Conservation (phyloP, 2,113 vertebrate genomes). For the Siphamia tubifer region DNA sequence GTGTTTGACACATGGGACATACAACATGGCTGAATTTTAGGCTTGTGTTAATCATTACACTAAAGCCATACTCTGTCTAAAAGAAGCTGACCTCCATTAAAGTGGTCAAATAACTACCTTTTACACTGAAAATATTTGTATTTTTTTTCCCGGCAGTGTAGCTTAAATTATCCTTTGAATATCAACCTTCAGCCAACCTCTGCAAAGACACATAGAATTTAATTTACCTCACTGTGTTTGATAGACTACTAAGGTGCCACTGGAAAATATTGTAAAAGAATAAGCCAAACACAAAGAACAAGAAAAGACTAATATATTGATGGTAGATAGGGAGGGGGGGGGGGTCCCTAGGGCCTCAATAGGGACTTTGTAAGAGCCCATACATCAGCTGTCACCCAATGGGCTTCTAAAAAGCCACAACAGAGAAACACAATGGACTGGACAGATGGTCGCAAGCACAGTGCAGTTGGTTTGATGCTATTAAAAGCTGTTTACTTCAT, state of each 20-base stretch:
- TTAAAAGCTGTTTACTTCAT: constrained; percentile 91
- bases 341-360: constrained; percentile 75
- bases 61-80: too few relatives aligned
- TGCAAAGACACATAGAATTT: too few relatives aligned
- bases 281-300: constrained; percentile 10
- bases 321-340: constrained; percentile 47
- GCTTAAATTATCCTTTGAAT: too few relatives aligned
- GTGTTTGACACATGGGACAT: too few relatives aligned
- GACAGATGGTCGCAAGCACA: constrained; percentile 92
- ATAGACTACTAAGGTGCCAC: constrained; percentile 9
- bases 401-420: constrained; percentile 71
- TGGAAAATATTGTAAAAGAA: constrained; percentile 6
- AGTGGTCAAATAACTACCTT: too few relatives aligned
- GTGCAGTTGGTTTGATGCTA: constrained; percentile 79
- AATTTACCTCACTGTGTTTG: too few relatives aligned
- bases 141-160: too few relatives aligned
- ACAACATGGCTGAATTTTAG: too few relatives aligned
- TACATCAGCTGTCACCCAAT: constrained; percentile 85
- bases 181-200: too few relatives aligned
- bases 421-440: constrained; percentile 84
- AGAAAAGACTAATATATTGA: constrained; percentile 8
- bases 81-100: too few relatives aligned
- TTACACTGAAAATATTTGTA: too few relatives aligned
- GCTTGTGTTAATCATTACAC: too few relatives aligned
- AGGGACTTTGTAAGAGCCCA: constrained; percentile 81